Evolutionary conservation across 1,140 invertebrate genomes (phyloP).

Genomic region (Pogonus chalceus): DNA sequence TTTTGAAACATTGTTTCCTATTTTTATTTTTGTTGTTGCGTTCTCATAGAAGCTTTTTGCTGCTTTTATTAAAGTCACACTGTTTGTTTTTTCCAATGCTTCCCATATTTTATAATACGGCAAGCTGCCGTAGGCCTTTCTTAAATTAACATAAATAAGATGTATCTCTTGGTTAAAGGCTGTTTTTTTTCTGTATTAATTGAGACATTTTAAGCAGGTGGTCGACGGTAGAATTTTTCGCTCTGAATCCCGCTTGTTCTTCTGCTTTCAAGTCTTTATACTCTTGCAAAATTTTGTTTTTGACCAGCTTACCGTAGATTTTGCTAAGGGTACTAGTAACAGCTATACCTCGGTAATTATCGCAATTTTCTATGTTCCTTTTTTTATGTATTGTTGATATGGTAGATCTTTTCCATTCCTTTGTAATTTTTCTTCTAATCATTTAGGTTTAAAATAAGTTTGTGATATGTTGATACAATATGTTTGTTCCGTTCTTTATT

Average conservation of each 20-base stretch:
- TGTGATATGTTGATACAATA: background rate
- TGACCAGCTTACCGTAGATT: background rate
- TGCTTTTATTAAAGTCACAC: background rate
- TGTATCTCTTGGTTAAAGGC: background rate
- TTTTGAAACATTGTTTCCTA: background rate
- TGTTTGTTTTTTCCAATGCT: slow-evolving; percentile 2
- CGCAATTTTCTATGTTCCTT: background rate
- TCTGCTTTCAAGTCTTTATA: background rate
- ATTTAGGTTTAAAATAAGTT: background rate
- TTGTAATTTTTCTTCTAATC: background rate
- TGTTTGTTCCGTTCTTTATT: background rate
- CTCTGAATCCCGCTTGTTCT: background rate
- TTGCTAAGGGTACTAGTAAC: background rate
- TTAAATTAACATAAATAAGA: background rate
- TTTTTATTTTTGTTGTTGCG: background rate
- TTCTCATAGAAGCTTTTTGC: background rate
- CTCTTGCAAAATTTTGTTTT: background rate
- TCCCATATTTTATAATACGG: background rate
- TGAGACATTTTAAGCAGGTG: background rate
- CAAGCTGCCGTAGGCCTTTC: background rate
- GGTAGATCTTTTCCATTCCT: background rate
- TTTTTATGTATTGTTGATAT: slow-evolving; percentile 3
- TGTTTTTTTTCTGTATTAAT: background rate
- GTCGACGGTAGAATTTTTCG: background rate
- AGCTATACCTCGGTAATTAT: background rate